phyloP scores from a whole-genome alignment of 2,888 invertebrate genomes.

The Peribatodes rhomboidaria region DNA sequence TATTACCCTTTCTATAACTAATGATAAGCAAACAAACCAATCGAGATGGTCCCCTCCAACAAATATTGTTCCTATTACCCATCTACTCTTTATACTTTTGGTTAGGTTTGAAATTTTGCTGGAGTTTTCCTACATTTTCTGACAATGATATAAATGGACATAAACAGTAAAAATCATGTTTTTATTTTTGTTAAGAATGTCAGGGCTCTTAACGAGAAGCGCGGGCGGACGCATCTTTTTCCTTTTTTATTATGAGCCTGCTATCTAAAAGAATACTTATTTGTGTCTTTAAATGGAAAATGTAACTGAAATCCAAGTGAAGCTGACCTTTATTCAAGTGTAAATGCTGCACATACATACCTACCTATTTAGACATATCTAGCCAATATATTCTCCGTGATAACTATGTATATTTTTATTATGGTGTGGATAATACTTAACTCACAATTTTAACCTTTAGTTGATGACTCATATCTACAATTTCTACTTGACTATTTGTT shows the following conservation, averaged over 20 bases:
- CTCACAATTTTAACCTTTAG: too few species aligned
- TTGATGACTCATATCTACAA: neutral
- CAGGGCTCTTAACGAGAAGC: neutral
- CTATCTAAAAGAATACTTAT: neutral
- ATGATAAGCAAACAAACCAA: conserved; percentile 43
- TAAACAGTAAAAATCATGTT: neutral
- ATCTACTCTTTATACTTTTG: conserved; percentile 26
- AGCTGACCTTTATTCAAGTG: neutral
- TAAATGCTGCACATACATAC: neutral
- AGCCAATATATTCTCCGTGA: too few species aligned
- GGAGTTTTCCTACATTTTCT: neutral
- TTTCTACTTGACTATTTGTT: neutral
- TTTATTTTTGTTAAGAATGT: neutral
- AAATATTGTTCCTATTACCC: neutral
- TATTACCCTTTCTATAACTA: conserved; percentile 36
- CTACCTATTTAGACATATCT: neutral
- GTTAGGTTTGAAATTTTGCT: neutral
- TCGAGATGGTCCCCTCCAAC: neutral
- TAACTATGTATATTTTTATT: too few species aligned
- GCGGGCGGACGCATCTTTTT: too few species aligned
- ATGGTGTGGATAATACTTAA: neutral
- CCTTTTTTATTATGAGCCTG: too few species aligned
- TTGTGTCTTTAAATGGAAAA: neutral
- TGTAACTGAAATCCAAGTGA: neutral
- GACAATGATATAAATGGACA: too few species aligned